Percentiles rank a stretch among this genome's conserved stretches.
phyloP scores from a whole-genome alignment of 1,140 invertebrate species.

The Riptortus pedestris region DNA sequence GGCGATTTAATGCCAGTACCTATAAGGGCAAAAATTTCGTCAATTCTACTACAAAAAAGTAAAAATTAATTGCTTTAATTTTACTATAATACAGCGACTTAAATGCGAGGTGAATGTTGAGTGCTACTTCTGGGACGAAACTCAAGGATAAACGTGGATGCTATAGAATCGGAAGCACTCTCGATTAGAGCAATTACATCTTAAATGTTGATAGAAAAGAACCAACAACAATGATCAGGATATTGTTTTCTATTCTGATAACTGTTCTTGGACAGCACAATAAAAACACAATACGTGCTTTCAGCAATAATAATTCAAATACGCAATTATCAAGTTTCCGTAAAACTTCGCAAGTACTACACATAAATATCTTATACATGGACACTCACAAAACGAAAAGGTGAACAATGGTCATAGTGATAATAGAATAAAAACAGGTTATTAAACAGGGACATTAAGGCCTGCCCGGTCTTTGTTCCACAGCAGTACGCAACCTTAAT shows the following conservation, averaged over 20 bases:
- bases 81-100: not conserved
- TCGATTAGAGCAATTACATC: not conserved
- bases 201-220: not conserved
- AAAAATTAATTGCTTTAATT: not conserved
- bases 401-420: too few relatives aligned
- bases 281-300: not conserved
- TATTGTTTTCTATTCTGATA: not conserved
- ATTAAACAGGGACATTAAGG: too few relatives aligned
- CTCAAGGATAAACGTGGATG: not conserved
- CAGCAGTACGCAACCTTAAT: too few relatives aligned
- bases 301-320: too few relatives aligned
- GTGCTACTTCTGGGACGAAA: not conserved
- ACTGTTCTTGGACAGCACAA: not conserved
- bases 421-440: too few relatives aligned
- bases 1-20: not conserved
- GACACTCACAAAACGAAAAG: too few relatives aligned
- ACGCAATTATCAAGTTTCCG: too few relatives aligned
- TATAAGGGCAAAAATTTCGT: not conserved
- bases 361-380: too few relatives aligned
- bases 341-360: too few relatives aligned
- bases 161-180: not conserved
- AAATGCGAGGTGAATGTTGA: not conserved
- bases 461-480: too few relatives aligned
- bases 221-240: not conserved
- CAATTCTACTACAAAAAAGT: not conserved